Evolutionary conservation across 2,797 vertebrate genomes (phyloP), one percentile per base, ranked within the genome.

Genomic region (Oreochromis mossambicus): DNA sequence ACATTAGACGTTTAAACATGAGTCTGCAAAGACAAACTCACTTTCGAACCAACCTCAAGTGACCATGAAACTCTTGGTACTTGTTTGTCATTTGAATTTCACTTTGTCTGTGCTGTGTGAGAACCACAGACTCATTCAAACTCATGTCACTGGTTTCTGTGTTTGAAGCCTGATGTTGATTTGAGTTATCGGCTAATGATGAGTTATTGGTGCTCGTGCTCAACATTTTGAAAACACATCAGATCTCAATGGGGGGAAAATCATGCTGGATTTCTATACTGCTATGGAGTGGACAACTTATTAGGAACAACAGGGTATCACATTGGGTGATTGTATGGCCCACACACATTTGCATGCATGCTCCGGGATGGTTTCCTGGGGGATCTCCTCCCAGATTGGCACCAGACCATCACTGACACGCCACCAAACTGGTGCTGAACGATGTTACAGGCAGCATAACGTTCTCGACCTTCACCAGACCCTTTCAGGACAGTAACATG

Each of bases 1-100:
- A 46, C 0, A 6, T 46, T 17, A 29, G 41, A 24, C 14, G 1
- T 46, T 73, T 29, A 46, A 73, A 73, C 21, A 29, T 1, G 9
- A 46, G 66, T 46, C 14, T 46, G 8, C 15, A 21, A 32, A 14
- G 61, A 21, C 36, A 41, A 24, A 68, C 7, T 41, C 8, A 17
- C 21, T 70, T 70, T 46, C 26, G 3, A 70, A 43, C 14, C 1
- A 29, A 21, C 8, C 66, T 17, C 66, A 0, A 46, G 66, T 46
- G 41, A 8, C 66, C 41, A 10, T 26, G 66, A 15, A 70, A 43
- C 24, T 17, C 2, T 46, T 26, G n/a, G 2, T 41, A 70, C 8
- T 26, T 17, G 38, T 70, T 46, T 70, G 21, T 15, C 0, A 1
- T 14, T 38, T 43, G 3, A 68, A 43, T 15, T 43, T 43, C 21